These are phyloP conservation scores for Cotesia glomerata DNA, from an alignment of 1,140 invertebrate genomes.

Conservation along the genomic window DNA sequence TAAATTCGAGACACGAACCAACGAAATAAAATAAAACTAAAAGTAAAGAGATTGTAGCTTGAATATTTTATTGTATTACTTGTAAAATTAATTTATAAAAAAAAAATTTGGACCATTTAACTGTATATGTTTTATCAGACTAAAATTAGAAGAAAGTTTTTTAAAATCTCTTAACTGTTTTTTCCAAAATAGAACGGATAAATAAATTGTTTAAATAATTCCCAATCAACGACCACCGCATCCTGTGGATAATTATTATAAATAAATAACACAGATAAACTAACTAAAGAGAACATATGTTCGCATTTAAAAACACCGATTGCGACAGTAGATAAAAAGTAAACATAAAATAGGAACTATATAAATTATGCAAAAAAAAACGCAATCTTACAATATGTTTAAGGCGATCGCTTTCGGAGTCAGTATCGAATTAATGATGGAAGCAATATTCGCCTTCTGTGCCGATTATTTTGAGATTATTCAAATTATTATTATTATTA, in stretches of 20 bases:
- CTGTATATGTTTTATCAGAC: too few species aligned
- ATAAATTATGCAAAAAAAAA: neutral
- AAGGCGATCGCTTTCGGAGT: conserved; percentile 33
- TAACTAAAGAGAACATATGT: neutral
- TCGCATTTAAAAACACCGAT: neutral
- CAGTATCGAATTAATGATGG: conserved; percentile 34
- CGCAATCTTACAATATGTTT: conserved; percentile 7
- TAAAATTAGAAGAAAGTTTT: too few species aligned
- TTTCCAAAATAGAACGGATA: neutral
- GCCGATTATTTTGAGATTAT: neutral
- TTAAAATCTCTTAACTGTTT: neutral
- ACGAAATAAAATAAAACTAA: conserved; percentile 12
- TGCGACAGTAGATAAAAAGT: neutral
- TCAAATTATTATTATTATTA: neutral
- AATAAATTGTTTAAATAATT: neutral
- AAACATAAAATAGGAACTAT: neutral
- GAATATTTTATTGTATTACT: neutral
- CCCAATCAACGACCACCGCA: neutral
- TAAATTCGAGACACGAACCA: conserved; percentile 2
- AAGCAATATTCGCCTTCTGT: conserved; percentile 19
- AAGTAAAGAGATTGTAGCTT: neutral
- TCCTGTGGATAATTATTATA: neutral
- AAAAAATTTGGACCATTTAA: conserved; percentile 2
- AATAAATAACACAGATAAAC: neutral
- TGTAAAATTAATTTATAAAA: neutral